Conservation (phyloP, 2,797 vertebrate genomes). For the Cynodonichthys magdalenae region DNA sequence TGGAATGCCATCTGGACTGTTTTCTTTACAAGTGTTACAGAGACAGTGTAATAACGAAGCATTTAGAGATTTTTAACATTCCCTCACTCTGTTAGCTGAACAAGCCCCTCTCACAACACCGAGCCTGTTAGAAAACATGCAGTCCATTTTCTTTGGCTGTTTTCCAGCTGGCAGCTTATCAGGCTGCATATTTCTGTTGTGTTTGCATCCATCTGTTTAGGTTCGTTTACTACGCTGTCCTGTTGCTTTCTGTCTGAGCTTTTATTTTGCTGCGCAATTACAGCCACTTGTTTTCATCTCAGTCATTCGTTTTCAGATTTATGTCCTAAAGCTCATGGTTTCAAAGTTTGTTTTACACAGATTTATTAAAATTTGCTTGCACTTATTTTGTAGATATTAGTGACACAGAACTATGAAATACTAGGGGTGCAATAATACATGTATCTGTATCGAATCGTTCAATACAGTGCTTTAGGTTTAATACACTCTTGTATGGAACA, state of each 20-base stretch:
- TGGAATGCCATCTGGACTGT: constrained; percentile 1
- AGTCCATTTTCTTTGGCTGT: constrained; percentile 52
- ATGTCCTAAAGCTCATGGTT: background rate
- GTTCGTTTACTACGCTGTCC: constrained; percentile 45
- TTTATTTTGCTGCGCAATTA: background rate
- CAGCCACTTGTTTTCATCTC: background rate
- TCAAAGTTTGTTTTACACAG: background rate
- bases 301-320: too few relatives aligned
- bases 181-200: constrained; percentile 23
- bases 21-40: constrained; percentile 7
- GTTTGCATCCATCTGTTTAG: constrained; percentile 14
- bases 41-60: constrained; percentile 14
- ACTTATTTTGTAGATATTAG: too few relatives aligned
- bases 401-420: too few relatives aligned
- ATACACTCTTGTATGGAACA: too few relatives aligned
- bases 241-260: constrained; percentile 38
- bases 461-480: too few relatives aligned
- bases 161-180: constrained; percentile 34
- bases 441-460: too few relatives aligned
- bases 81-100: constrained; percentile 34
- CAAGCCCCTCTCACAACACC: constrained; percentile 33
- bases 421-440: too few relatives aligned
- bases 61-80: constrained; percentile 38
- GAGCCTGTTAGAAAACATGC: constrained; percentile 41
- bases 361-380: too few relatives aligned